Evolutionary conservation across 2,888 invertebrate species (phyloP).

Genomic region (Chouioia cunea): DNA sequence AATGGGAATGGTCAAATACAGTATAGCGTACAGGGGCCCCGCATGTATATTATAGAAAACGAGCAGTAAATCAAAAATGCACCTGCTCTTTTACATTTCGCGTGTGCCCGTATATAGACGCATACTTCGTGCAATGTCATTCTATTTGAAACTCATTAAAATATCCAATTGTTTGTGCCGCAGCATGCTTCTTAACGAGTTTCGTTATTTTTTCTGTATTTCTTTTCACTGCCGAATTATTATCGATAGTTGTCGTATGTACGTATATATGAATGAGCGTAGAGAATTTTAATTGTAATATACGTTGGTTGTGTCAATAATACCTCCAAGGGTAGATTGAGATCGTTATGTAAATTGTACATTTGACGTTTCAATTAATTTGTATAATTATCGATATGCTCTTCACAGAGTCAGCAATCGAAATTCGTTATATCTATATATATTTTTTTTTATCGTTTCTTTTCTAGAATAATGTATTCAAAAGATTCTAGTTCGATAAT

Average conservation of each 20-base stretch:
- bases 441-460: too few relatives aligned
- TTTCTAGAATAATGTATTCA: too few relatives aligned
- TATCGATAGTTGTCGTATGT: too few relatives aligned
- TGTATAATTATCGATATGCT: neutral
- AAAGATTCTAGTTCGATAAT: too few relatives aligned
- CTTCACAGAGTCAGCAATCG: neutral
- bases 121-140: constrained; percentile 12
- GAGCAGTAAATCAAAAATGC: constrained; percentile 25
- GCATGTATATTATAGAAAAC: too few relatives aligned
- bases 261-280: neutral
- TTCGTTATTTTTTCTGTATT: neutral
- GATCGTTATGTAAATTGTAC: too few relatives aligned
- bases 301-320: too few relatives aligned
- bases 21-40: constrained; percentile 1
- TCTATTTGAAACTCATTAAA: constrained; percentile 10
- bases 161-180: constrained; percentile 2
- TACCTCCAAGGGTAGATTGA: too few relatives aligned
- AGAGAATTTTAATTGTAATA: neutral
- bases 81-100: constrained; percentile 20
- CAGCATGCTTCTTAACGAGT: neutral
- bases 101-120: neutral
- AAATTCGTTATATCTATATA: neutral
- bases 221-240: too few relatives aligned
- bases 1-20: constrained; percentile 10
- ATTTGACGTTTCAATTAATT: neutral